These are phyloP conservation scores for Cathartes aura DNA, from an alignment of 2,113 vertebrate genomes.

Conservation along the genomic window DNA sequence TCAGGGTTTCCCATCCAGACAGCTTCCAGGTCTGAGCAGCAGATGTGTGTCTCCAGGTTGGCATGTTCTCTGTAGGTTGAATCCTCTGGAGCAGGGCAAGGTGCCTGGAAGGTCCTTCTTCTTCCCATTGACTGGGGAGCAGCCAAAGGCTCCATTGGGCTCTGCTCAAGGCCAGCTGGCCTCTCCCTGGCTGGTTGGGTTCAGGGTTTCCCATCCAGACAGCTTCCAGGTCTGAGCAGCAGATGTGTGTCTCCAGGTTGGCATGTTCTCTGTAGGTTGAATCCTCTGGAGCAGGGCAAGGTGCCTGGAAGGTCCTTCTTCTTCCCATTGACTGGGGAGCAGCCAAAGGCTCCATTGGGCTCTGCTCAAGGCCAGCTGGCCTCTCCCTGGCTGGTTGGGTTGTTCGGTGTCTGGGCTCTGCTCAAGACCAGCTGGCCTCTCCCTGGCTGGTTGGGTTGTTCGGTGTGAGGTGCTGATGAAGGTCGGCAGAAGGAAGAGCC, in stretches of 20 bases:
- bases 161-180: background rate
- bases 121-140: background rate
- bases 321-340: background rate
- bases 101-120: background rate
- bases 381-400: no score
- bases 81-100: background rate
- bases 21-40: rapidly evolving
- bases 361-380: background rate
- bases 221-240: rapidly evolving
- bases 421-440: background rate
- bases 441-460: background rate
- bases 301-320: background rate
- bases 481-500: background rate
- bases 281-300: background rate
- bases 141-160: background rate
- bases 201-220: background rate
- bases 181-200: background rate
- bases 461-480: background rate
- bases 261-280: rapidly evolving
- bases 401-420: no score
- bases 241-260: background rate
- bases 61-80: rapidly evolving
- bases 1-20: background rate
- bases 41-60: background rate
- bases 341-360: background rate